Evolutionary conservation across 2,888 invertebrate species (phyloP).

Genomic region (Elmis aenea): DNA sequence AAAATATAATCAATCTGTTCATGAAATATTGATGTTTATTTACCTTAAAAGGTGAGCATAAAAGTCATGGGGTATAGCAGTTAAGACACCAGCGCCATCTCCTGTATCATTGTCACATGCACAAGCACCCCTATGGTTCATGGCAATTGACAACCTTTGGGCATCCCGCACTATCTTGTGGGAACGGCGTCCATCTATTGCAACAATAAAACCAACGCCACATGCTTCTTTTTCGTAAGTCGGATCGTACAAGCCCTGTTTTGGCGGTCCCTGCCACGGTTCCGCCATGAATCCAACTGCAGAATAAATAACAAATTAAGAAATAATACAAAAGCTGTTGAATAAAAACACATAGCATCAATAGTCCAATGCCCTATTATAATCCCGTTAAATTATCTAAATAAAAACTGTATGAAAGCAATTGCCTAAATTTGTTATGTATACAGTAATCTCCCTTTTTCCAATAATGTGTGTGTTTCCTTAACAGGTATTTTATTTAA

Average conservation of each 20-base stretch:
- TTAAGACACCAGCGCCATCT: conserved; percentile 96
- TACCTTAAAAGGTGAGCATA: conserved; percentile 82
- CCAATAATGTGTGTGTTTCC: too few relatives aligned
- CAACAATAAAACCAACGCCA: conserved; percentile 98
- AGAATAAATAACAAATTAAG: too few relatives aligned
- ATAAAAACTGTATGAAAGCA: too few relatives aligned
- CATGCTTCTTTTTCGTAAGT: conserved; percentile 94
- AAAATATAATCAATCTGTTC: too few relatives aligned
- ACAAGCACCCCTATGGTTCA: conserved; percentile 99
- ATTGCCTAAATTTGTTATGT: too few relatives aligned
- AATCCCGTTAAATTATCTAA: too few relatives aligned
- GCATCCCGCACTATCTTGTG: conserved; percentile 98
- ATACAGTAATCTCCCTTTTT: too few relatives aligned
- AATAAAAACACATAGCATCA: too few relatives aligned
- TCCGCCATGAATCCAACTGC: conserved; percentile 41
- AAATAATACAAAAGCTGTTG: too few relatives aligned
- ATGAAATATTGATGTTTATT: conserved; percentile 23
- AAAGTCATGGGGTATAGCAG: conserved; percentile 93
- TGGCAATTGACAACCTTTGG: conserved; percentile 87
- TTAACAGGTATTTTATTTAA: too few relatives aligned
- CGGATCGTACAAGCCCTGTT: conserved; percentile 95
- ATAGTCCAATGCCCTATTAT: too few relatives aligned
- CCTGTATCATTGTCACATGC: conserved; percentile 99
- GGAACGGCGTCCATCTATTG: conserved; percentile 90
- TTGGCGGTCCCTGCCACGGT: conserved; percentile 74